Percentiles rank a stretch among this genome's conserved stretches.
Conservation (phyloP, 2,888 invertebrate species). For the Caenorhabditis sp. region DNA sequence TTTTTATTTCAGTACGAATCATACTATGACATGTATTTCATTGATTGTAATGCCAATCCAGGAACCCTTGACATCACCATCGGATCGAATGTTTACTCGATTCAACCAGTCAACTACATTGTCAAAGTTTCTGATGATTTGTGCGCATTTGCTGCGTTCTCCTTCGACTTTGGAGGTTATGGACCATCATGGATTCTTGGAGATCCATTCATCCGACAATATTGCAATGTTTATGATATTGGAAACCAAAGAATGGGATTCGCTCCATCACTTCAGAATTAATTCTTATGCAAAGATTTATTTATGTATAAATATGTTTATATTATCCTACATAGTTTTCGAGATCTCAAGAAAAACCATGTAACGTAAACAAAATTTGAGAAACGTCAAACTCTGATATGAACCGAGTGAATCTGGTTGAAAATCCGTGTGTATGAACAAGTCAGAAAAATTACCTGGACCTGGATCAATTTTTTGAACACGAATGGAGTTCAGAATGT, state of each 20-base stretch:
- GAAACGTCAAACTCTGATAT: no score
- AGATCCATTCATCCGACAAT: conserved; percentile 55
- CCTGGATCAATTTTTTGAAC: no score
- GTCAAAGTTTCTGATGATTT: neutral
- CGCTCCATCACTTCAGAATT: conserved; percentile 27
- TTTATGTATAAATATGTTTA: no score
- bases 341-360: no score
- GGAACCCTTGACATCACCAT: conserved; percentile 28
- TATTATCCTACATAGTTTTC: no score
- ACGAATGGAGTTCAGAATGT: no score
- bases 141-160: conserved; percentile 30
- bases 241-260: conserved; percentile 38
- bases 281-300: no score
- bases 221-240: conserved; percentile 34
- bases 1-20: conserved; percentile 10
- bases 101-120: conserved; percentile 39
- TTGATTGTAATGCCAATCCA: conserved; percentile 10
- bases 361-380: no score
- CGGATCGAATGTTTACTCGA: conserved; percentile 34
- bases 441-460: no score
- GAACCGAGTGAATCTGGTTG: no score
- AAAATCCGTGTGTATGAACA: no score
- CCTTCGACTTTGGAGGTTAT: conserved; percentile 27
- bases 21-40: neutral
- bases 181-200: conserved; percentile 52